Evolutionary conservation across 2,113 vertebrate genomes (phyloP), one percentile per base, ranked within the genome.

Genomic region (Petroica traversi): DNA sequence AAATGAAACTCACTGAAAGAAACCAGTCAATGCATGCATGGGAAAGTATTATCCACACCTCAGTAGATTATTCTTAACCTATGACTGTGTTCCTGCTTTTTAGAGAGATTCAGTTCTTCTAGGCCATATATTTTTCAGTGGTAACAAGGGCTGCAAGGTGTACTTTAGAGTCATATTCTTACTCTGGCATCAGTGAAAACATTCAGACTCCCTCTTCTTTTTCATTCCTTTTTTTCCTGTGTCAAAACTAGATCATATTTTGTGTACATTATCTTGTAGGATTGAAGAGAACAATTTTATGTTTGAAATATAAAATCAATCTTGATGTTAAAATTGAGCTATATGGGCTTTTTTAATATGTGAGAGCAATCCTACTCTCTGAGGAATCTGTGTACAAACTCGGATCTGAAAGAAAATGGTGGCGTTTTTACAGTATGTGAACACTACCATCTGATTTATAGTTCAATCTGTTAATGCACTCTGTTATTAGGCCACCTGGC

Each of bases 381-480:
- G 67, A 96, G 84, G 95, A 97, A 96, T 97, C 97, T 97, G 91
- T 96, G 84, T 97, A 97, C 97, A 97, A 98, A 98, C 94, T 96
- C 89, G 96, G 96, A 98, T 97, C 92, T 15, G 79, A 96, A 97
- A 97, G 97, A 97, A 98, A 98, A 98, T 94, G 95, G 97, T 96
- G 91, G 91, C 97, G 93, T 97, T 98, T 98, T 98, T 98, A 98
- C 97, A 98, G 97, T 97, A 98, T 22, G 92, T 98, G 98, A 98
- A 96, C 97, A 97, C 97, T 98, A 95, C 95, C 97, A 95, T 95
- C 97, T 98, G 98, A 98, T 98, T 98, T 98, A 98, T 98, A 97
- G 98, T 98, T 98, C 98, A 98, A 98, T 98, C 98, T 98, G 98
- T 98, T 98, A 98, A 98, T 98, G 98, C 97, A 98, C 98, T 98